Evolutionary conservation across 1,140 invertebrate genomes (phyloP), one percentile per base, ranked within the genome.

Genomic region (Anastrepha ludens): DNA sequence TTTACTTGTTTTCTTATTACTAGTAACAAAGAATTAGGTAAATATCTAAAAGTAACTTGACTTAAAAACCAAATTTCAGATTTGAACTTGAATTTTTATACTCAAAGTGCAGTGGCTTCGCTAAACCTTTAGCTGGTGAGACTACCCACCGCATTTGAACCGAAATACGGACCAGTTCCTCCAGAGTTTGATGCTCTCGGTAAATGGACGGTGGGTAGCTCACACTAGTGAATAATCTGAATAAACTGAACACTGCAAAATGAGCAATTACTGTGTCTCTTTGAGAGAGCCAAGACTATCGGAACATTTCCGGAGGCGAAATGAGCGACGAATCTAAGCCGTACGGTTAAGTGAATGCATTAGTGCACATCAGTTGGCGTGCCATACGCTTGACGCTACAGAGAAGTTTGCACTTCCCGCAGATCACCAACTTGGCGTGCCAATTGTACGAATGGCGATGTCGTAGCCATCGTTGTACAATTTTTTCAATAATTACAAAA

Each of bases 391-490:
- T 29, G 29, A 1, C 29, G 29, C 29, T 29, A 29, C 29, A 29
- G 29, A 29, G 29, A 29, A 29, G 41, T 44, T 44, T 60, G 11
- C 1, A 44, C 15, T 0, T 29, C 29, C 29, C 81, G 67, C 47
- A 81, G 62, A 62, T 78, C n/a, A 17, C 60, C 41, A 29, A 44
- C 9, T 78, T 81, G 87, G 87, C 70, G 87, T 78, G 64, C 87
- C 87, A 88, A 86, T 88, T 88, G 87, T 86, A 88, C 87, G 87
- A 88, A 88, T 86, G 87, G 87, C 87, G 87, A 70, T 20, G 29
- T 17, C 62, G 1, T 88, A 88, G 87, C 87, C 87, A 86, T 88
- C 55, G 87, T 86, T 70, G 87, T 88, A 88, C 87, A 88, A 88
- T 88, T 62, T 86, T 11, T 20, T 29, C 70, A 13, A 17, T 65